Evolutionary conservation across 2,113 vertebrate species (phyloP).

Genomic region (Pollachius pollachius): DNA sequence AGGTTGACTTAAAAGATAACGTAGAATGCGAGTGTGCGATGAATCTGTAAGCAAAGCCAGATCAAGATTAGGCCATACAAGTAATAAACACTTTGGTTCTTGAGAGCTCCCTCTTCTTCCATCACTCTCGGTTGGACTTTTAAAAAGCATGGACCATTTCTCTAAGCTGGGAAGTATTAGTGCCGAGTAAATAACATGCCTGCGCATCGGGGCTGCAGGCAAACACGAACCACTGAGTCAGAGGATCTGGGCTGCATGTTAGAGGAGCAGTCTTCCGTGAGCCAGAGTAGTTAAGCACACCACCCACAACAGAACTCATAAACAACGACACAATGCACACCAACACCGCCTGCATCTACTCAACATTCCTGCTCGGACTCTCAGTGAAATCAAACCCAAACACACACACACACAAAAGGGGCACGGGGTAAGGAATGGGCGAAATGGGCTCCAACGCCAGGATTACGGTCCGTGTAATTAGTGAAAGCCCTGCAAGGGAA

Average conservation of each 20-base stretch:
- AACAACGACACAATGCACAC: conserved; percentile 59
- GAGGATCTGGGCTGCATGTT: conserved; percentile 47
- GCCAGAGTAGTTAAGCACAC: conserved; percentile 52
- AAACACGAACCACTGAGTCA: conserved; percentile 48
- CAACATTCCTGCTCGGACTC: conserved; percentile 62
- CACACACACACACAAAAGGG: conserved; percentile 9
- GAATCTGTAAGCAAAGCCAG: too few species aligned
- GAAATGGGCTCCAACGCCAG: conserved; percentile 4
- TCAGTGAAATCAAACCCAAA: conserved; percentile 24
- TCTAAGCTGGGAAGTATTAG: conserved; percentile 19
- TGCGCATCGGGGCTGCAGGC: conserved; percentile 18
- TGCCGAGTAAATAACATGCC: conserved; percentile 19
- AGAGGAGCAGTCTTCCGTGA: conserved; percentile 51
- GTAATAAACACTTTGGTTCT: not conserved
- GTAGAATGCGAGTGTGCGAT: too few species aligned
- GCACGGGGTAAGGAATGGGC: conserved; percentile 1
- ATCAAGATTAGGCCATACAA: too few species aligned
- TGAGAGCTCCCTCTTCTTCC: not conserved
- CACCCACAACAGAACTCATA: conserved; percentile 61
- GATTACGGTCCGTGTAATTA: conserved; percentile 18
- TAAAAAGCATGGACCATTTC: conserved; percentile 10
- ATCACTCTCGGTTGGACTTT: conserved; percentile 10
- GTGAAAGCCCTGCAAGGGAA: not conserved
- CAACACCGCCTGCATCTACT: conserved; percentile 59
- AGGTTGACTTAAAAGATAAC: too few species aligned